These are phyloP conservation scores for Clarias magur DNA, from an alignment of 2,113 vertebrate genomes.

Conservation along the genomic window DNA sequence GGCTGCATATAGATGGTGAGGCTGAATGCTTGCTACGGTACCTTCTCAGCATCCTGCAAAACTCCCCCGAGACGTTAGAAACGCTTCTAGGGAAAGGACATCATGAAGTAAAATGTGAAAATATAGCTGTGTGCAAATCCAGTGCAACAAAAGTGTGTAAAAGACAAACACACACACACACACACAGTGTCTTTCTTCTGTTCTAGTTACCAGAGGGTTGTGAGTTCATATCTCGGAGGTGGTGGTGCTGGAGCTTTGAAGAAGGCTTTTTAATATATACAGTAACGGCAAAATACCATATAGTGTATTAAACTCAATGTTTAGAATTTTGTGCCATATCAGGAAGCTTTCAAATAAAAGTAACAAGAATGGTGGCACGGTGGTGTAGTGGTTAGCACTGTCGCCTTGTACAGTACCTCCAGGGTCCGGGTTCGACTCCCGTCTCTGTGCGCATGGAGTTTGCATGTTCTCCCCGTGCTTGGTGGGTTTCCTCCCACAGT, in stretches of 20 bases:
- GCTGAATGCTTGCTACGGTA: conserved; percentile 7
- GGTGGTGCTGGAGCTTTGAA: background rate
- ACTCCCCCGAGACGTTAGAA: background rate
- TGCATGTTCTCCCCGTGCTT: too few relatives aligned
- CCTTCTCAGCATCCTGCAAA: conserved; percentile 14
- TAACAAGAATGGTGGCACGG: background rate
- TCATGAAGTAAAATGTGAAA: background rate
- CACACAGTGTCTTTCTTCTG: background rate
- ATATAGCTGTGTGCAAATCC: background rate
- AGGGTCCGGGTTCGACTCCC: too few relatives aligned
- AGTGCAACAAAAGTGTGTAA: background rate
- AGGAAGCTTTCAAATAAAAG: background rate
- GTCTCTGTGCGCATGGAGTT: too few relatives aligned
- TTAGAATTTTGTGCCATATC: background rate
- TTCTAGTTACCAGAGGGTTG: background rate
- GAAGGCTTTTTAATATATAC: background rate
- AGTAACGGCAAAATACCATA: background rate
- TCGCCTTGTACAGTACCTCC: too few relatives aligned
- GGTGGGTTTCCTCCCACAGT: too few relatives aligned
- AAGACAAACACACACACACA: background rate
- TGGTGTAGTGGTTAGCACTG: too few relatives aligned
- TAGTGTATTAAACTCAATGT: background rate
- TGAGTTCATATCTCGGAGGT: background rate
- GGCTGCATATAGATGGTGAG: conserved; percentile 4
- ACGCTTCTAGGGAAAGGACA: background rate